These are phyloP conservation scores for Probaryconus sp. DNA, from an alignment of 1,140 invertebrate species.

Conservation along the genomic window DNA sequence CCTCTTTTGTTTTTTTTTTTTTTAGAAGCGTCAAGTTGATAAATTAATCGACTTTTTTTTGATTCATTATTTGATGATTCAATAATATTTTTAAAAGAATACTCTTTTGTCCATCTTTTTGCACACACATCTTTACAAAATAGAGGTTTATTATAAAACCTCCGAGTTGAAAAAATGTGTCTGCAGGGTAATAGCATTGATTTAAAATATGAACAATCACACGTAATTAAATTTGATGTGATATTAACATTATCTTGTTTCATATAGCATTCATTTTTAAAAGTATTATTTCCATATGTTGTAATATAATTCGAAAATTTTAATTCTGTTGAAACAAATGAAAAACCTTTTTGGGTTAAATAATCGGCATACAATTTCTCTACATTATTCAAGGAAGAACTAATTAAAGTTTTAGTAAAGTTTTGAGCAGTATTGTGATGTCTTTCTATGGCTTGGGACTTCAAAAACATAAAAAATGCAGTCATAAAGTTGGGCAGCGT, in stretches of 20 bases:
- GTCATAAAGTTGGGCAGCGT: background rate
- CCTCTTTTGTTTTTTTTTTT: too few relatives aligned
- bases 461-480: constrained; percentile 3
- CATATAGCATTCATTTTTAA: constrained; percentile 1
- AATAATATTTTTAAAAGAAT: background rate
- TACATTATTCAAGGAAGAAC: background rate
- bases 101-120: constrained; percentile 9
- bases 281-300: background rate
- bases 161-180: constrained; percentile 18
- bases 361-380: background rate
- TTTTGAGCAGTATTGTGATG: constrained; percentile 3
- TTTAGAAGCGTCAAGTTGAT: too few relatives aligned
- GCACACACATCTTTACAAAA: constrained; percentile 1
- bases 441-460: background rate
- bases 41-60: too few relatives aligned
- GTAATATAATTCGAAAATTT: constrained; percentile 9
- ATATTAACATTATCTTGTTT: background rate
- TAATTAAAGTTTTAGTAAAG: constrained; percentile 3
- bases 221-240: background rate
- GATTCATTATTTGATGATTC: too few relatives aligned
- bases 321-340: constrained; percentile 15
- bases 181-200: constrained; percentile 5
- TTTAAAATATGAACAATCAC: constrained; percentile 10
- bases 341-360: constrained; percentile 19
- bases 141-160: constrained; percentile 5